Base-by-base conservation (phyloP, 1,140 invertebrate species). In the Procambarus clarkii region DNA sequence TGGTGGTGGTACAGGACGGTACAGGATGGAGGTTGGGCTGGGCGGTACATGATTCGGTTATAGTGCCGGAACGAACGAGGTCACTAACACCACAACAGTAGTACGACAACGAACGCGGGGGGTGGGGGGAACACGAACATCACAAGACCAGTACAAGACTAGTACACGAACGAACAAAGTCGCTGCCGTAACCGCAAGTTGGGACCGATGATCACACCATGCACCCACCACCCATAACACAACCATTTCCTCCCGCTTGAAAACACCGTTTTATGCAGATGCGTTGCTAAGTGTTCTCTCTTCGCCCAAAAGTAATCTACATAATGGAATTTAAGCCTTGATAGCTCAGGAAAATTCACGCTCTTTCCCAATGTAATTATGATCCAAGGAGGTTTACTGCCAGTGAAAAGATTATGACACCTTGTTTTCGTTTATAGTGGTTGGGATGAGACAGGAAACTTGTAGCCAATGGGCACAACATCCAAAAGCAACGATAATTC, bases 231-330 rank as follows among this genome's bases (percentile, higher is more conserved):
- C 69, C 24, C 69, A 74, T 74, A 74, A 74, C 69, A 74, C n/a
- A 7, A 24, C 69, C 69, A 74, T 74, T 74, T 7, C 69, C 69
- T 3, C 5, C 69, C n/a, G 69, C 69, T 74, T n/a, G 69, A 74
- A 74, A 74, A 74, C 69, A 74, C n/a, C n/a, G 21, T 24, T 74
- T 74, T 74, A 74, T 74, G 69, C 69, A 74, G 69, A 74, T 74
- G 69, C 21, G 69, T 74, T 7, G 11, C 69, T 74, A 74, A 74
- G 69, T 74, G 21, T 74, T 34, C 69, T 74, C 69, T 74, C 69
- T 34, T 74, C 69, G n/a, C 69, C 69, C 21, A 15, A 11, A n/a
- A 74, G 69, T 74, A 74, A 74, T 74, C 69, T 74, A 34, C 69
- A 34, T 74, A 74, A 74, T 74, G 69, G 69, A 74, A 74, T n/a